These are phyloP conservation scores for Phasia obesa DNA, from an alignment of 2,888 invertebrate genomes.

Conservation along the genomic window DNA sequence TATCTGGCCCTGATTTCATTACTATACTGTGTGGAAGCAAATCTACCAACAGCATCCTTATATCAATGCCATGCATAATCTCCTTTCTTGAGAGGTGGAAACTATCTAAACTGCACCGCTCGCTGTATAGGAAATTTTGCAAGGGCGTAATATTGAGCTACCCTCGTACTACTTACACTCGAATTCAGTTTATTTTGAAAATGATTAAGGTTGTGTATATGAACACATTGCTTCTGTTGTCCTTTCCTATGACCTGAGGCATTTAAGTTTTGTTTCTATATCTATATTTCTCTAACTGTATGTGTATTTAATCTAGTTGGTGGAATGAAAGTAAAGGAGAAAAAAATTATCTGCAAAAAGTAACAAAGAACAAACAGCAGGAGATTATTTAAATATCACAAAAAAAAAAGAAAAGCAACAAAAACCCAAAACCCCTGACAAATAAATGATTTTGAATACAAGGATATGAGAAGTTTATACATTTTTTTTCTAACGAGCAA, in stretches of 20 bases:
- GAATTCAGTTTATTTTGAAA: no score
- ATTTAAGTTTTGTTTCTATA: neutral
- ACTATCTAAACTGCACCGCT: no score
- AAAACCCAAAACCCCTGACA: neutral
- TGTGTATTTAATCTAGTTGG: slow-evolving; percentile 11
- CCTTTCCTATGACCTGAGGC: neutral
- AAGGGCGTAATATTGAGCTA: no score
- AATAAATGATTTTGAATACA: neutral
- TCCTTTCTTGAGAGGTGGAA: no score
- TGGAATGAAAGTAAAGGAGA: neutral
- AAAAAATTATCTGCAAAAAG: slow-evolving; percentile 6
- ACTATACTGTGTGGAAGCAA: no score
- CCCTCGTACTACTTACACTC: no score
- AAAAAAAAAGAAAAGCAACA: neutral
- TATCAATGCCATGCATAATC: no score
- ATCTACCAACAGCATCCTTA: no score
- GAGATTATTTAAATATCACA: no score
- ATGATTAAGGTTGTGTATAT: no score
- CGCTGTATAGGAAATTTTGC: no score
- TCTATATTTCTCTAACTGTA: neutral
- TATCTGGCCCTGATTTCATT: no score
- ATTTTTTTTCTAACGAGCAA: neutral
- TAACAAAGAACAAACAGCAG: slow-evolving; percentile 18
- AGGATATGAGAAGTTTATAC: neutral
- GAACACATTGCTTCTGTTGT: neutral